Base-by-base conservation (phyloP, 1,140 invertebrate species). In the Sinella curviseta region DNA sequence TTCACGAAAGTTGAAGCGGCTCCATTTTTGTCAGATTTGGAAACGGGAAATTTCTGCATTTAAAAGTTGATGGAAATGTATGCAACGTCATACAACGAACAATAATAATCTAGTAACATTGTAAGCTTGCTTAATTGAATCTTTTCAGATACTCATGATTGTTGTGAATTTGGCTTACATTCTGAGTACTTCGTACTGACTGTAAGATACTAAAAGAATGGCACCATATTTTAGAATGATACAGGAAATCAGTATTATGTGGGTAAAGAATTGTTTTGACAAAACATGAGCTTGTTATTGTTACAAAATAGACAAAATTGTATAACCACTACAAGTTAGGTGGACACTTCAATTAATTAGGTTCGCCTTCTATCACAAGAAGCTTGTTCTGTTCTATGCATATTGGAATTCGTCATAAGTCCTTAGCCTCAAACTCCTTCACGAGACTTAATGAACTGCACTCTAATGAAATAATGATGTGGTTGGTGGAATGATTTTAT, bases 381-480 rank as follows among this genome's bases (percentile, higher is more conserved):
- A 60, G 57, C 24, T 8, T 8, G 8, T 60, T 8, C 4, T 26
- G 57, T 60, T 60, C 20, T 48, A 12, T 8, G 39, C 20, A 48
- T n/a, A n/a, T n/a, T n/a, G n/a, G n/a, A n/a, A n/a, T n/a, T n/a
- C n/a, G 12, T n/a, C 12, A 26, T 60, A 60, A 60, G 8, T 60
- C 57, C 24, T n/a, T n/a, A 60, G 24, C 12, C 57, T n/a, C 24
- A 3, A 60, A 60, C 4, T 4, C 57, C 57, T 60, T 60, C 3
- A 16, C 12, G 24, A 60, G 24, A 26, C 24, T 60, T 60, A 60
- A 60, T 60, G 57, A 60, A 26, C 57, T 60, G 14, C 57, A 14
- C 12, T 26, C 57, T 60, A 60, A 60, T 60, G 57, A 60, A 60
- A 60, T 60, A 60, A 60, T 60, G 57, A 60, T 26, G 57, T 60